These are phyloP conservation scores for Steinernema khuongi DNA, from an alignment of 1,140 invertebrate species.

Conservation along the genomic window DNA sequence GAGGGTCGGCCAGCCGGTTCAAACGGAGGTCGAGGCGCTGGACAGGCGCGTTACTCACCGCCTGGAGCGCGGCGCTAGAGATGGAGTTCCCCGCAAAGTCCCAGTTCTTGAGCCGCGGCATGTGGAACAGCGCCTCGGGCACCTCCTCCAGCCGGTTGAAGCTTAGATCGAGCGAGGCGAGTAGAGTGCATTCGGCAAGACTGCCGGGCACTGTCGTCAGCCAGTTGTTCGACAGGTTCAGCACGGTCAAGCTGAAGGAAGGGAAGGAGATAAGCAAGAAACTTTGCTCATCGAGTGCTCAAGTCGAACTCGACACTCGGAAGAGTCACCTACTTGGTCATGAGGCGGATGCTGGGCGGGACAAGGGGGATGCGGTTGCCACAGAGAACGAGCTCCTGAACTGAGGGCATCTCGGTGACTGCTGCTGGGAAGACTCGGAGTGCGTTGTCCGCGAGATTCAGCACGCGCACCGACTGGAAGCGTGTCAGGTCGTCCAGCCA, in stretches of 20 bases:
- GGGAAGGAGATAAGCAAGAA: background rate
- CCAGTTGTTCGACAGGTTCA: conserved; percentile 1
- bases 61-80: background rate
- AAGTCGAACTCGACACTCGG: too few species aligned
- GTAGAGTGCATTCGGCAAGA: background rate
- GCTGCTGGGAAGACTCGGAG: background rate
- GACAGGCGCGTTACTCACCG: background rate
- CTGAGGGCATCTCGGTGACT: background rate
- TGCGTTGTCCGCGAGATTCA: background rate
- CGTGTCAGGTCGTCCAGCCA: conserved; percentile 5
- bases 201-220: background rate
- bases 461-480: background rate
- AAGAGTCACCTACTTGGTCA: background rate
- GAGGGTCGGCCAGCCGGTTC: background rate
- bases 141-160: background rate
- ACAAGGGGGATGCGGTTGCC: background rate
- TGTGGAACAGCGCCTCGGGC: background rate
- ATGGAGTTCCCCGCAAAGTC: background rate
- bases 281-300: too few species aligned
- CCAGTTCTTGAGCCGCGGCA: background rate
- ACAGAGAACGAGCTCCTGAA: background rate
- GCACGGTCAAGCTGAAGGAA: background rate
- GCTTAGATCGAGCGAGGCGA: background rate
- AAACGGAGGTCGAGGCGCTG: background rate
- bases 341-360: background rate